Evolutionary conservation across 30 jellyfish, hydroid and myxozoan genomes (phyloP), one percentile per base, ranked within the genome.

Genomic region (Aurelia sp.): DNA sequence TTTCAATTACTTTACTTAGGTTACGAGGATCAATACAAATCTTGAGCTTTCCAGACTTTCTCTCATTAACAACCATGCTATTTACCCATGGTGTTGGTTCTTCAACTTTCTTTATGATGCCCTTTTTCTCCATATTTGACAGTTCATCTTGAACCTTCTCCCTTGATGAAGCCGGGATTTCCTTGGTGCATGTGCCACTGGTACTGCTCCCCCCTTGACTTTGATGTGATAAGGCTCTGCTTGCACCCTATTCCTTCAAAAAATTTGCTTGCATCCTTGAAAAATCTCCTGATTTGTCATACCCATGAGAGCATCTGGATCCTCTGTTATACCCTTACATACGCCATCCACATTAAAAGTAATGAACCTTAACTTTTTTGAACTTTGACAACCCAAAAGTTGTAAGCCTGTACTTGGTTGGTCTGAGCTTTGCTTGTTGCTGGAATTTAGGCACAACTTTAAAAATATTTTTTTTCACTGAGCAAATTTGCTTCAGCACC

Each of bases 1-100:
- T 50, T 20, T 72, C 47, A 13, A 83, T 71, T 16, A 71, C 90
- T 27, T 38, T 55, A 57, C 75, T 67, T 55, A 82, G 58, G 57
- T 82, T 67, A 13, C 78, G 53, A 8, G 92, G 87, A 55, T 82
- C 92, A 41, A 82, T n/a, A 57, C 88, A 82, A 20, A 82, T n/a
- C 57, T 79, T 82, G 50, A 82, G 88, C 35, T 67, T 41, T 19
- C 82, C 77, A 51, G 38, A 13, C 61, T 67, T 67, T 21, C 52
- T 82, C 71, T 51, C 65, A 8, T 11, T 12, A 16, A 57, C 87
- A 1, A 82, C 92, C 63, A 70, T 2, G 48, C 58, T 55, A 22
- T 67, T 81, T 18, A 58, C 89, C 89, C 89, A 78, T 20, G 61
- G 53, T 31, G 72, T 80, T 48, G 87, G 86, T 60, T 66, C 91